These are phyloP conservation scores for Manis javanica DNA, from an alignment of 2,797 vertebrate species.

Conservation along the genomic window DNA sequence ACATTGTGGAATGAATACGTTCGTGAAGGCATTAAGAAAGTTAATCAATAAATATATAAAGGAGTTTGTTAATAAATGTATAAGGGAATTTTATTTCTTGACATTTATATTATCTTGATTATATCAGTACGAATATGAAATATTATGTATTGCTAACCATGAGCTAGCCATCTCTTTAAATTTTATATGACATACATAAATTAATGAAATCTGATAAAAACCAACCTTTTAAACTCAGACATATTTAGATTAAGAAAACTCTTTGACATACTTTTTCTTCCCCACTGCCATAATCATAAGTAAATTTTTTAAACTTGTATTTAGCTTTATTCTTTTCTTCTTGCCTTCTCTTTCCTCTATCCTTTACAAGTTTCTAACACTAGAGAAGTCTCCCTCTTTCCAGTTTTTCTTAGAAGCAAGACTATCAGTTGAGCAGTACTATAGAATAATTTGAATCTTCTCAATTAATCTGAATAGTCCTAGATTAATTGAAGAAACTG, in stretches of 20 bases:
- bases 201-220: conserved; percentile 32
- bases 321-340: neutral
- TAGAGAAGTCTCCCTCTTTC: neutral
- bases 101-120: conserved; percentile 13
- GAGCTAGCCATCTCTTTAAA: neutral
- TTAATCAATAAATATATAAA: conserved; percentile 33
- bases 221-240: neutral
- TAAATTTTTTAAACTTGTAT: neutral
- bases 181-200: neutral
- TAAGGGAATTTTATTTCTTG: conserved; percentile 9
- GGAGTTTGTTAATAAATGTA: neutral
- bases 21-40: conserved; percentile 22
- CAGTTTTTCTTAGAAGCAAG: neutral
- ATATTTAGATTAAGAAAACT: conserved; percentile 3
- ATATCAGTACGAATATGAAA: neutral
- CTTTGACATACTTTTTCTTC: neutral
- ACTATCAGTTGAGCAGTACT: neutral
- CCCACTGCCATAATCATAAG: neutral
- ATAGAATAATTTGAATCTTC: neutral
- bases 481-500: neutral
- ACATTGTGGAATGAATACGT: neutral
- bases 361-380: neutral
- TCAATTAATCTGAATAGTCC: neutral
- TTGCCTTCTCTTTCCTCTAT: neutral
- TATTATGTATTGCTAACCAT: neutral